Conservation (phyloP, 2,797 vertebrate genomes). For the Malacoctenus gilli region DNA sequence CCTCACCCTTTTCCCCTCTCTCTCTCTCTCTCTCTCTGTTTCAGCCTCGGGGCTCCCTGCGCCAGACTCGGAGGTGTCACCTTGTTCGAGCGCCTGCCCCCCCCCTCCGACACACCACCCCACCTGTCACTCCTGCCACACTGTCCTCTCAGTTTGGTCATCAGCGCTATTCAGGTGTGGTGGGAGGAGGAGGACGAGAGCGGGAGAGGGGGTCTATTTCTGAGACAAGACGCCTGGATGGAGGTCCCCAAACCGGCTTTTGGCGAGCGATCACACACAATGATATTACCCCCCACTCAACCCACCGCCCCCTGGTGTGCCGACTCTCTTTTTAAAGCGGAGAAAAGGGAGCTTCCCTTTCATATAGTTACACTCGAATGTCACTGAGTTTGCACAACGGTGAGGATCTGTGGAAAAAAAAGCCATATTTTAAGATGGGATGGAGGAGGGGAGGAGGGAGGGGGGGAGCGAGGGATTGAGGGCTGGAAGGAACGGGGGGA, state of each 20-base stretch:
- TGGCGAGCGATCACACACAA: slow-evolving; percentile 32
- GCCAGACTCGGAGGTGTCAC: slow-evolving; percentile 57
- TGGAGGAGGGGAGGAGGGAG: background rate
- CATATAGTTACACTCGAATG: slow-evolving; percentile 16
- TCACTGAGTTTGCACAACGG: slow-evolving; percentile 4
- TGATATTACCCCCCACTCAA: slow-evolving; percentile 19
- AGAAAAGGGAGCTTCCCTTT: background rate
- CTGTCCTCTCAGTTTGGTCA: slow-evolving; percentile 38
- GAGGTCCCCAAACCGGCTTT: slow-evolving; percentile 20
- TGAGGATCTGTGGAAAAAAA: slow-evolving; percentile 14
- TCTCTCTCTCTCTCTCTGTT: slow-evolving; percentile 2
- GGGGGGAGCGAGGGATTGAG: background rate
- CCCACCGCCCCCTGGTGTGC: background rate
- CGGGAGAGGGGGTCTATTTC: background rate
- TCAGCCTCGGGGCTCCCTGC: slow-evolving; percentile 23
- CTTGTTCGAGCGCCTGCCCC: slow-evolving; percentile 52
- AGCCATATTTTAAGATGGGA: slow-evolving; percentile 19
- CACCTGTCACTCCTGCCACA: slow-evolving; percentile 56
- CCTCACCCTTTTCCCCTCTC: background rate
- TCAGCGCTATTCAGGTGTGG: slow-evolving; percentile 21
- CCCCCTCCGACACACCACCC: slow-evolving; percentile 1
- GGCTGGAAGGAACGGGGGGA: slow-evolving; percentile 12
- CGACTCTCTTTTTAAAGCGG: slow-evolving; percentile 1
- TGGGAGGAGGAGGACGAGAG: no score
- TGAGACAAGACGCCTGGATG: slow-evolving; percentile 33